Conservation (phyloP, 1,140 invertebrate genomes). For the Palaemon carinicauda region DNA sequence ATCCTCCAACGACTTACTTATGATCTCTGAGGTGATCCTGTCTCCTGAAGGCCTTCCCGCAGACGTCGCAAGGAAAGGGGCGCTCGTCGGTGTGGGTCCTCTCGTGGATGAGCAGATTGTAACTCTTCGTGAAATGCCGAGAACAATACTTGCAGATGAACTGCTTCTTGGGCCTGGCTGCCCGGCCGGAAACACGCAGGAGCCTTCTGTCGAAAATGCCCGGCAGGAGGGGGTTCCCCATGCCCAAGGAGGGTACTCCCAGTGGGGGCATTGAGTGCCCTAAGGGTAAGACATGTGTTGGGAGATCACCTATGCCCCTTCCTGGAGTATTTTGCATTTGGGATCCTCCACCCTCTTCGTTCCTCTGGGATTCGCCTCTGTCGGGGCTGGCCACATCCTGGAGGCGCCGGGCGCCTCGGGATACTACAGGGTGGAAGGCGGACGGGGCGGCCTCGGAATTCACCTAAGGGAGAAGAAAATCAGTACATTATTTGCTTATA, state of each 20-base stretch:
- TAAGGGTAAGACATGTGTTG: slow-evolving; percentile 26
- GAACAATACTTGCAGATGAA: slow-evolving; percentile 98
- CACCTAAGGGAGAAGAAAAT: background rate
- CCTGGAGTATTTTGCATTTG: slow-evolving; percentile 22
- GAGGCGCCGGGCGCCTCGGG: slow-evolving; percentile 34
- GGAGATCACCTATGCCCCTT: background rate
- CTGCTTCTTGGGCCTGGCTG: slow-evolving; percentile 95
- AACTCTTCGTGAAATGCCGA: slow-evolving; percentile 88
- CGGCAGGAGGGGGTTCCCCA: slow-evolving; percentile 48
- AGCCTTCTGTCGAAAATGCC: slow-evolving; percentile 52
- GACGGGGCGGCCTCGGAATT: slow-evolving; percentile 36
- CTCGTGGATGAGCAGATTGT: slow-evolving; percentile 87
- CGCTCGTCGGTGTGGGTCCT: slow-evolving; percentile 92
- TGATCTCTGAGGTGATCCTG: slow-evolving; percentile 96
- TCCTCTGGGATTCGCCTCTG: slow-evolving; percentile 45
- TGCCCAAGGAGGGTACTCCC: slow-evolving; percentile 30
- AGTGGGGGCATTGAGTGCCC: slow-evolving; percentile 42
- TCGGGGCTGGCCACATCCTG: slow-evolving; percentile 37
- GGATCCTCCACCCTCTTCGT: slow-evolving; percentile 54
- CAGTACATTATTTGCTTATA: too few relatives aligned
- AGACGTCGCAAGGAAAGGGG: slow-evolving; percentile 97
- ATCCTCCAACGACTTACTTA: slow-evolving; percentile 73
- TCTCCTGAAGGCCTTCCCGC: slow-evolving; percentile 96
- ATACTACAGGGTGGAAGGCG: slow-evolving; percentile 42
- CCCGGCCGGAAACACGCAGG: slow-evolving; percentile 49